These are phyloP conservation scores for Pao palembangensis DNA, from an alignment of 2,113 vertebrate species.

Conservation along the genomic window DNA sequence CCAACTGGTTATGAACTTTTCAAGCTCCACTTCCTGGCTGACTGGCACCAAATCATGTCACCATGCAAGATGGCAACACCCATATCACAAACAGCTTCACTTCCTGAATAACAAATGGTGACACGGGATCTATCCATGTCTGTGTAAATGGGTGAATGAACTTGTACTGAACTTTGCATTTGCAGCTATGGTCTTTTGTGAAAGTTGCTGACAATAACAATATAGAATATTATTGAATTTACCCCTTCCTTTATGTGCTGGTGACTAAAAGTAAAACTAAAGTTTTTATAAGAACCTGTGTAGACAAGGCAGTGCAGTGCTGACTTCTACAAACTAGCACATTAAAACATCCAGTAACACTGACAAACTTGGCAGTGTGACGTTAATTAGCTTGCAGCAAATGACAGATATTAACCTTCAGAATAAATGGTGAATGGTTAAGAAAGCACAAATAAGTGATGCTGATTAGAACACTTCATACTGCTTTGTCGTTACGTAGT, in stretches of 20 bases:
- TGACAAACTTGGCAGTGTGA: slow-evolving; percentile 3
- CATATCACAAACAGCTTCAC: too few species aligned
- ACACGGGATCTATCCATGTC: too few species aligned
- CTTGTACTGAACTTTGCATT: too few species aligned
- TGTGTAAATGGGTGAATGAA: too few species aligned
- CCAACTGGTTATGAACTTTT: too few species aligned
- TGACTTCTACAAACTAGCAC: background rate
- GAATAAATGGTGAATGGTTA: background rate
- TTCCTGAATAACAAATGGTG: too few species aligned
- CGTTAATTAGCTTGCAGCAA: background rate
- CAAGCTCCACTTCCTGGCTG: too few species aligned
- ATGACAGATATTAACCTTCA: background rate
- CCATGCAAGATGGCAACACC: too few species aligned
- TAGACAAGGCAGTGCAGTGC: slow-evolving; percentile 16
- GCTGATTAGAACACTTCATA: background rate
- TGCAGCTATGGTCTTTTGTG: too few species aligned
- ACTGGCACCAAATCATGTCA: too few species aligned
- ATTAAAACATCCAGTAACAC: slow-evolving; percentile 12
- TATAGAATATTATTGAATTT: slow-evolving; percentile 4
- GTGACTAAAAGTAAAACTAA: slow-evolving; percentile 23
- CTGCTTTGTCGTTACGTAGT: background rate
- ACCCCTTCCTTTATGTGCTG: slow-evolving; percentile 24
- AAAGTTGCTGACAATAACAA: background rate
- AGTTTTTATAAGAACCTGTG: background rate
- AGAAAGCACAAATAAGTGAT: background rate